Percentiles rank a stretch among this genome's conserved stretches.
phyloP scores from a whole-genome alignment of 1,140 invertebrate species.

The Lanistes nyassanus region DNA sequence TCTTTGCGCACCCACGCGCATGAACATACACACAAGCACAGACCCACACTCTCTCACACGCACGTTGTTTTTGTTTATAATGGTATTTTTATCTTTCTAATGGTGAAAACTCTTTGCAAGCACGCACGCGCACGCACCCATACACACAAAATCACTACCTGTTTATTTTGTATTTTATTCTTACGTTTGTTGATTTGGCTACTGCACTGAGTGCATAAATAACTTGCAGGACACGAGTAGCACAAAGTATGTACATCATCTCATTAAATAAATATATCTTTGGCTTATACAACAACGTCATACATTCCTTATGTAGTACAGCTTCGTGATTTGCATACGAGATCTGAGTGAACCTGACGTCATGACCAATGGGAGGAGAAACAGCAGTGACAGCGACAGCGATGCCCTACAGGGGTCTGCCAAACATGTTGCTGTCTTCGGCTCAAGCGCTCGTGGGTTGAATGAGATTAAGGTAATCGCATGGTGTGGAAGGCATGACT shows the following conservation, averaged over 20 bases:
- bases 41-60: background rate
- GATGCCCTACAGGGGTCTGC: no score
- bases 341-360: conserved; percentile 11
- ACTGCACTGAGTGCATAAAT: conserved; percentile 28
- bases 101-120: no score
- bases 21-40: conserved; percentile 5
- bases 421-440: no score
- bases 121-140: background rate
- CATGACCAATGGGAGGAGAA: background rate
- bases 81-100: no score
- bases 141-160: background rate
- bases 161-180: conserved; percentile 17
- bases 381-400: no score
- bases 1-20: background rate
- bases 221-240: conserved; percentile 14
- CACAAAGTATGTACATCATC: conserved; percentile 22
- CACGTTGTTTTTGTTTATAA: no score
- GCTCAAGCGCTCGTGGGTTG: no score
- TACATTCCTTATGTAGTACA: conserved; percentile 20
- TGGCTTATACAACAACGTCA: conserved; percentile 27
- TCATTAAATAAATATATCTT: conserved; percentile 31
- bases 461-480: no score
- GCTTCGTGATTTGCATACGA: conserved; percentile 18
- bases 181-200: conserved; percentile 20
- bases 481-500: no score